Percentiles rank a stretch among this genome's conserved stretches.
phyloP scores from a whole-genome alignment of 2,113 vertebrate genomes.

The Xiphophorus hellerii region DNA sequence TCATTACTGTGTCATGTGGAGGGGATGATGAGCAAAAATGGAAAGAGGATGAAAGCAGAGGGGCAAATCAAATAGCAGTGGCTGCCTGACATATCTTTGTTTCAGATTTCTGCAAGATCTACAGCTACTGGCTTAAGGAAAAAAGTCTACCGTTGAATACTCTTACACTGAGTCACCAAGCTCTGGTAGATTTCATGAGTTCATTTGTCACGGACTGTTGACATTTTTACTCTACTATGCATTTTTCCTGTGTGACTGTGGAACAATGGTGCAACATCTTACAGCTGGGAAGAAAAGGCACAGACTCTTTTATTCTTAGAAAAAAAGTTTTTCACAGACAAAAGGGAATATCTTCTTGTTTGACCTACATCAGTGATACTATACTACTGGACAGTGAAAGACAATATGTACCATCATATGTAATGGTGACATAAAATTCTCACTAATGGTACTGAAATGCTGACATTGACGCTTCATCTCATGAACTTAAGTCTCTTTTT shows the following conservation, averaged over 20 bases:
- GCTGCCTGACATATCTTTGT: constrained; percentile 47
- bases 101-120: constrained; percentile 42
- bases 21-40: constrained; percentile 42
- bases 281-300: constrained; percentile 23
- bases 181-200: constrained; percentile 36
- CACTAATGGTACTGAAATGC: neutral
- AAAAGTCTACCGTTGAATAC: constrained; percentile 36
- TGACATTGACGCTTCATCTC: neutral
- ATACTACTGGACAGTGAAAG: constrained; percentile 2
- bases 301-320: constrained; percentile 12
- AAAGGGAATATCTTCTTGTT: neutral
- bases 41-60: constrained; percentile 41
- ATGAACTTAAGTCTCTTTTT: neutral
- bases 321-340: constrained; percentile 7
- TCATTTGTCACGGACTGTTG: constrained; percentile 44
- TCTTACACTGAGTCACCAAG: constrained; percentile 25
- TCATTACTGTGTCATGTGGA: constrained; percentile 34
- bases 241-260: constrained; percentile 27
- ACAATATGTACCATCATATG: neutral
- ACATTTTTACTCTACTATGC: constrained; percentile 32
- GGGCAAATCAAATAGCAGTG: constrained; percentile 54
- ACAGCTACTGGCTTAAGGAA: constrained; percentile 35
- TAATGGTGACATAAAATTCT: neutral
- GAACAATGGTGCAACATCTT: constrained; percentile 15
- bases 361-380: neutral